phyloP scores from a whole-genome alignment of 2,797 vertebrate genomes.

The Acipenser oxyrinchus region DNA sequence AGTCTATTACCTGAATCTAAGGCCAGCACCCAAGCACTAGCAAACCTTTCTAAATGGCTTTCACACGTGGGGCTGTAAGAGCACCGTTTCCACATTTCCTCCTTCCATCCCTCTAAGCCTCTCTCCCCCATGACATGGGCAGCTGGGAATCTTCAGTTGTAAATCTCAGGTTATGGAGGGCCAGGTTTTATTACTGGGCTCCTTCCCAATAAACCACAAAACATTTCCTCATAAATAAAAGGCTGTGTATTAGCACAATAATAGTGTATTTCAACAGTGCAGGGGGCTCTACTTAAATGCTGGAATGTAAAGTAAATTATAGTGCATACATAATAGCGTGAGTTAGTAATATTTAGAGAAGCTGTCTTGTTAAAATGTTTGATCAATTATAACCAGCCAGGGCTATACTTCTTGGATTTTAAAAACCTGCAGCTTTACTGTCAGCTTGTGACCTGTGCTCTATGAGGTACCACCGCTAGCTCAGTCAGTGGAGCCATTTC shows the following conservation, averaged over 20 bases:
- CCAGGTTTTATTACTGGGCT: conserved; percentile 10
- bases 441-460: too few species aligned
- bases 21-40: conserved; percentile 45
- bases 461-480: too few species aligned
- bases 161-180: conserved; percentile 24
- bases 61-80: conserved; percentile 42
- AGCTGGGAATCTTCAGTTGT: conserved; percentile 32
- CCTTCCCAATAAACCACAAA: conserved; percentile 17
- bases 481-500: too few species aligned
- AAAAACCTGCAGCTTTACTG: too few species aligned
- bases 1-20: conserved; percentile 42
- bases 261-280: neutral
- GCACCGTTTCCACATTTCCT: conserved; percentile 48
- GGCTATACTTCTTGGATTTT: too few species aligned
- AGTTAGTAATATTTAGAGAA: too few species aligned
- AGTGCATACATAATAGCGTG: too few species aligned
- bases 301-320: too few species aligned
- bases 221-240: conserved; percentile 12
- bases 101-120: conserved; percentile 37
- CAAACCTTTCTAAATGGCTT: conserved; percentile 52
- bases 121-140: conserved; percentile 22
- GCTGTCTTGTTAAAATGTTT: too few species aligned
- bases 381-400: too few species aligned
- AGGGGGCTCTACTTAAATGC: too few species aligned
- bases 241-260: conserved; percentile 2